A percentile compares a stretch with the other conserved stretches of the same genome.
These are phyloP conservation scores for Hypothenemus hampei DNA, from an alignment of 1,140 invertebrate genomes.

Conservation along the genomic window DNA sequence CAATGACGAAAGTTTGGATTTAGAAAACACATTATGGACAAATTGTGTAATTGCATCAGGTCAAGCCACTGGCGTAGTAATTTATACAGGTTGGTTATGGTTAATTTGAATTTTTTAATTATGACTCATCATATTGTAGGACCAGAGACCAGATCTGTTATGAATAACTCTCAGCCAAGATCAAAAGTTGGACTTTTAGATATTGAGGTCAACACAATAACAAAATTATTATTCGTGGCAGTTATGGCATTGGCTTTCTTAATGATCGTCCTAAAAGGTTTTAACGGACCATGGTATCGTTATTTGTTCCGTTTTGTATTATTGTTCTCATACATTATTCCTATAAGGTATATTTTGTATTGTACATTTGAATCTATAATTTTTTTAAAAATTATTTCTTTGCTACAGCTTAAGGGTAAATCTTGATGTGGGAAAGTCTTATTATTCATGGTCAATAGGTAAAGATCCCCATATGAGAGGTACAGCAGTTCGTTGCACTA, in stretches of 20 bases:
- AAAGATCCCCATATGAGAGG: conserved; percentile 87
- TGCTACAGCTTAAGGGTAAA: conserved; percentile 86
- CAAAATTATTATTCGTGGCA: conserved; percentile 91
- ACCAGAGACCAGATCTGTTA: conserved; percentile 90
- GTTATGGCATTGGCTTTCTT: conserved; percentile 87
- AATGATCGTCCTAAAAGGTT: conserved; percentile 94
- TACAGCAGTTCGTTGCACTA: conserved; percentile 96
- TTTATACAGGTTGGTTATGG: conserved; percentile 91
- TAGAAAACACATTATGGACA: conserved; percentile 98
- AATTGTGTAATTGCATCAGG: conserved; percentile 98
- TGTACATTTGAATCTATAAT: conserved; percentile 4
- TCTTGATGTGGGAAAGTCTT: conserved; percentile 97
- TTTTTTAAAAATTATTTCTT: conserved; percentile 11
- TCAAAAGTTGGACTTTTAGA: conserved; percentile 87
- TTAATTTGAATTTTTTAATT: conserved; percentile 3
- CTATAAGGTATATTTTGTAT: conserved; percentile 75
- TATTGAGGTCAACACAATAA: conserved; percentile 87
- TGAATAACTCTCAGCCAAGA: conserved; percentile 95
- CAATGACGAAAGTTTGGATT: conserved; percentile 76
- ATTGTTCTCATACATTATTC: conserved; percentile 98
- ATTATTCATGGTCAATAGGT: conserved; percentile 96
- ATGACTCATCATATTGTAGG: conserved; percentile 47
- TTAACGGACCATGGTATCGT: conserved; percentile 92
- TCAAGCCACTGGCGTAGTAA: conserved; percentile 87
- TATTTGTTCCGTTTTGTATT: conserved; percentile 96